Base-by-base conservation (phyloP, 2,113 vertebrate genomes). In the Ifrita kowaldi region DNA sequence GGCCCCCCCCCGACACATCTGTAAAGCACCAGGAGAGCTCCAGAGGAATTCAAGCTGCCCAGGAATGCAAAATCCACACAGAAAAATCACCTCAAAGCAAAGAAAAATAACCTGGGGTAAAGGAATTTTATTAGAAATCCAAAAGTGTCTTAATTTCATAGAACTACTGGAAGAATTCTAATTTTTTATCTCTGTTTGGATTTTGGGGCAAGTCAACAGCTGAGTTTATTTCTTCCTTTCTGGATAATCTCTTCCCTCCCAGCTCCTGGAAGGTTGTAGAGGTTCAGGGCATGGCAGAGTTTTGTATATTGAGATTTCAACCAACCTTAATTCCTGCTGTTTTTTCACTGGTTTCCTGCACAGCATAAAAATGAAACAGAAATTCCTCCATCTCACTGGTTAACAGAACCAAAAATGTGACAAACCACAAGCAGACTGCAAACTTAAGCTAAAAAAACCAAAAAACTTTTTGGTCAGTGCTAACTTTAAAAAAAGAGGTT, bases 321-420 rank as follows among this genome's bases (percentile, higher is more conserved):
- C 12, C 49, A 50, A 52, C 33, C 27, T 41, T 22, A 33, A n/a
- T 55, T 55, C 46, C 35, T 21, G 27, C 32, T 55, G 23, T 15
- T 56, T 32, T 41, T 41, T 24, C 32, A 33, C 42, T 14, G 22
- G 13, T 49, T 44, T 74, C 41, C 28, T 23, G 24, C 67, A 41
- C 0, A 37, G 41, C 1, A 1, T 32, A 20, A 63, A 67, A 73
- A 52, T 5, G 1, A 63, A 79, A 62, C 1, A 1, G 35, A 35
- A 89, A n/a, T 44, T 56, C 37, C 24, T 20, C 24, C 49, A 26
- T 39, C 21, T 56, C 71, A n/a, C 16, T 14, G 23, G 13, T 30
- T 55, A 55, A 56, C 24, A 42, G 59, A 67, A 16, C 32, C 33
- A 39, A 42, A 68, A 19, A 7, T 47, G 18, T 2, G 1, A 80